Base-by-base conservation (phyloP, 2,113 vertebrate species). In the Nannobrachium achirus region DNA sequence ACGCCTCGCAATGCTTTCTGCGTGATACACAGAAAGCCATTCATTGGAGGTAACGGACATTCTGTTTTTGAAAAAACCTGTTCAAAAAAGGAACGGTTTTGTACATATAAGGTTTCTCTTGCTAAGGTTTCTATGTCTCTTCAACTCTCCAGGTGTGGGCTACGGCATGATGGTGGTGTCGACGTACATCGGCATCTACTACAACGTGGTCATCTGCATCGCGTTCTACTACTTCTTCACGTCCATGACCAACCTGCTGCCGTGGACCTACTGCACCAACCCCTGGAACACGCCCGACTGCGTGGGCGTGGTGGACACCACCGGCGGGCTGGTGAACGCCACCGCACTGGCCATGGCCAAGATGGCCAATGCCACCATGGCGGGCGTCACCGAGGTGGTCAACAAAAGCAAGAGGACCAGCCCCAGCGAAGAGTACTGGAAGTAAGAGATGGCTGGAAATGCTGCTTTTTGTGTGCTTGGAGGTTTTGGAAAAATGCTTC, bases 111-210 rank as follows among this genome's bases (percentile, higher is more conserved):
- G n/a, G n/a, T n/a, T 33, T 33, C 3, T 33, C 25, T 33, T 33
- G 6, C 25, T 33, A 33, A 33, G 11, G 1, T 56, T 8, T 16
- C 39, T 16, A 9, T 4, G 45, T 7, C 7, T 8, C 1, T 69
- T 53, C 15, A 15, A 38, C 19, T 18, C 20, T 48, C 19, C 79
- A 99, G 98, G 98, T 41, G 96, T 99, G 70, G 97, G 98, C 80
- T 99, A 98, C 1, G 97, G 98, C 82, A 99, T 99, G 98, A 99
- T 98, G 98, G 98, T 99, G 81, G 97, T 99, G 72, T 99, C 98
- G 75, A 96, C 95, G 0, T 99, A 98, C 84, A 99, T 99, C 25
- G 98, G 98, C 52, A 98, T 99, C 90, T 99, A 99, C 86, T 99
- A 99, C 94, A 99, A 99, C 16, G 97, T 99, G 89, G 96, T 99